Evolutionary conservation across 1,140 invertebrate genomes (phyloP).

Genomic region (Matsumurasca onukii): DNA sequence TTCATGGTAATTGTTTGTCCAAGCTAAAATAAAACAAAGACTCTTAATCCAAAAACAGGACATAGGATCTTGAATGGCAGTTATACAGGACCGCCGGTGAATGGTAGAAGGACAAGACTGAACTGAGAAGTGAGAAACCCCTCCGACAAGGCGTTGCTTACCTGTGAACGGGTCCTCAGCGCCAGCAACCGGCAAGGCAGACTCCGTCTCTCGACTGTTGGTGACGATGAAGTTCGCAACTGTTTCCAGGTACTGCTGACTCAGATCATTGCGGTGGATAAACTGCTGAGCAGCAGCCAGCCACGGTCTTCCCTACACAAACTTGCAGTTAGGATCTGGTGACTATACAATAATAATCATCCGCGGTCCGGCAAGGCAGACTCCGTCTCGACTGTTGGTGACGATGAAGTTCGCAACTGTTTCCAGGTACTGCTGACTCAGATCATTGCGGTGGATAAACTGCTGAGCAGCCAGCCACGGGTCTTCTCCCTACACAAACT

Average conservation of each 20-base stretch:
- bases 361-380: constrained; percentile 44
- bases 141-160: constrained; percentile 36
- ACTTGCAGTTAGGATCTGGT: no score
- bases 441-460: constrained; percentile 69
- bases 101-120: no score
- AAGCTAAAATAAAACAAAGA: no score
- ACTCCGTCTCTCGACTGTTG: constrained; percentile 56
- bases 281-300: constrained; percentile 65
- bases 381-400: constrained; percentile 61
- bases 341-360: no score
- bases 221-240: constrained; percentile 94
- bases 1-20: no score
- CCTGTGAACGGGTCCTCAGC: constrained; percentile 75
- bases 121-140: no score
- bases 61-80: no score
- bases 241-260: constrained; percentile 87
- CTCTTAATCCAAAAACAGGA: no score
- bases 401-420: constrained; percentile 96
- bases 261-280: constrained; percentile 72
- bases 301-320: constrained; percentile 64
- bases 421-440: constrained; percentile 85
- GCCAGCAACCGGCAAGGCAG: constrained; percentile 43
- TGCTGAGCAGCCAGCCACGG: constrained; percentile 63
- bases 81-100: no score
- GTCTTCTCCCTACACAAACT: constrained; percentile 63